phyloP scores from a whole-genome alignment of 2,888 invertebrate species.

The Leptura quadrifasciata region DNA sequence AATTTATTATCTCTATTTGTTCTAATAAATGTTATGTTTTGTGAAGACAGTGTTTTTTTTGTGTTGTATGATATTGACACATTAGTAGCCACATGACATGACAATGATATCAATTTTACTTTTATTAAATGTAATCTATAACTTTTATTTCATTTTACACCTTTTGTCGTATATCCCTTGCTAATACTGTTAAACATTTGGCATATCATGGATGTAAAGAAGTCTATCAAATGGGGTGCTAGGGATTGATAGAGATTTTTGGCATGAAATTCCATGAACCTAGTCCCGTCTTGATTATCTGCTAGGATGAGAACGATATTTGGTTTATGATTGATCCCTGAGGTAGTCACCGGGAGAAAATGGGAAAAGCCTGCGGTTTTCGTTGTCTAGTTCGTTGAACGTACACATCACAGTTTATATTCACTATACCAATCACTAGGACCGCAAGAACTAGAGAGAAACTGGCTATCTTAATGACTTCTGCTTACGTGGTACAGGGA shows the following conservation, averaged over 20 bases:
- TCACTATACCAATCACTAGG: constrained; percentile 48
- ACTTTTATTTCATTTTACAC: too few relatives aligned
- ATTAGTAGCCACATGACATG: too few relatives aligned
- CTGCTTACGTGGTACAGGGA: constrained; percentile 1
- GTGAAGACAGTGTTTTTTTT: not conserved
- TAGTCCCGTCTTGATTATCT: constrained; percentile 98
- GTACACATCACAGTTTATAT: constrained; percentile 49
- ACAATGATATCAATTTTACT: too few relatives aligned
- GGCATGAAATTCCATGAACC: constrained; percentile 98
- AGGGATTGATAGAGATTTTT: too few relatives aligned
- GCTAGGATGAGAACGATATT: constrained; percentile 97
- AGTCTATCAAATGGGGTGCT: too few relatives aligned
- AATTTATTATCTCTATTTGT: not conserved
- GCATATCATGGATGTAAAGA: too few relatives aligned
- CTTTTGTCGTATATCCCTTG: too few relatives aligned
- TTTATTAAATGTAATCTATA: too few relatives aligned
- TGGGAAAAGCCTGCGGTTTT: constrained; percentile 54
- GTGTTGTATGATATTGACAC: not conserved
- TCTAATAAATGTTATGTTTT: not conserved
- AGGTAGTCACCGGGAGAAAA: constrained; percentile 71
- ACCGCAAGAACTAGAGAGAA: constrained; percentile 44
- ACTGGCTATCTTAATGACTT: constrained; percentile 40
- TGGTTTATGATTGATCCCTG: constrained; percentile 85
- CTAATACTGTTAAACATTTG: too few relatives aligned
- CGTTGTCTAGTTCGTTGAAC: constrained; percentile 56